Evolutionary conservation across 2,888 invertebrate genomes (phyloP), one percentile per base, ranked within the genome.

Genomic region (Pollenia griseotomentosa): DNA sequence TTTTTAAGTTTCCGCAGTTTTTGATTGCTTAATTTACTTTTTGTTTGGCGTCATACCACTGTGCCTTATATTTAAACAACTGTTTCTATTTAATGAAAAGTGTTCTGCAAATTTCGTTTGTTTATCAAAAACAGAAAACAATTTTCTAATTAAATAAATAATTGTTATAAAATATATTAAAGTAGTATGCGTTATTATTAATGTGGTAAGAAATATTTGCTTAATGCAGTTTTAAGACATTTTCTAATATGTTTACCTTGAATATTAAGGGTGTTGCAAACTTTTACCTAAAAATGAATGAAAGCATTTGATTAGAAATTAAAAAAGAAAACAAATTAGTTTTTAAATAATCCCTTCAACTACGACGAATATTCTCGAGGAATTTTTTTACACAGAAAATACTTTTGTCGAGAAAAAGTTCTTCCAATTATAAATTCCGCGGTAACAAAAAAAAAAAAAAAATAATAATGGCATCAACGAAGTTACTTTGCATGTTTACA

Each of bases 211-310:
- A 70, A 79, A 70, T 79, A 70, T 42, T 61, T 61, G n/a, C 12
- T 53, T 42, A 71, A 61, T 59, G 57, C 53, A 71, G 51, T 80
- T 44, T 63, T 51, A 79, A n/a, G 61, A 80, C 79, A 71, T 61
- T 51, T 48, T 53, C 42, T 63, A 71, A 71, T 61, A 23, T 44
- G 23, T 48, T 80, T 71, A 40, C n/a, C 11, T 14, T 1, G 8
- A 7, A 59, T n/a, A n/a, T 59, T 70, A 42, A 19, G 14, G 53
- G 9, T 0, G 11, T n/a, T 74, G 46, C 16, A 70, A 10, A 46
- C 55, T 44, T 44, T 19, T 42, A n/a, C 57, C 0, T 14, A 14
- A 23, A 23, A 23, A 46, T 19, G 5, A n/a, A 8, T 12, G 6
- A 42, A 16, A 10, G 8, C 0, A 19, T 12, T 53, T 10, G 3